These are phyloP conservation scores for Ridgeia piscesae DNA, from an alignment of 1,140 invertebrate species.

Conservation along the genomic window DNA sequence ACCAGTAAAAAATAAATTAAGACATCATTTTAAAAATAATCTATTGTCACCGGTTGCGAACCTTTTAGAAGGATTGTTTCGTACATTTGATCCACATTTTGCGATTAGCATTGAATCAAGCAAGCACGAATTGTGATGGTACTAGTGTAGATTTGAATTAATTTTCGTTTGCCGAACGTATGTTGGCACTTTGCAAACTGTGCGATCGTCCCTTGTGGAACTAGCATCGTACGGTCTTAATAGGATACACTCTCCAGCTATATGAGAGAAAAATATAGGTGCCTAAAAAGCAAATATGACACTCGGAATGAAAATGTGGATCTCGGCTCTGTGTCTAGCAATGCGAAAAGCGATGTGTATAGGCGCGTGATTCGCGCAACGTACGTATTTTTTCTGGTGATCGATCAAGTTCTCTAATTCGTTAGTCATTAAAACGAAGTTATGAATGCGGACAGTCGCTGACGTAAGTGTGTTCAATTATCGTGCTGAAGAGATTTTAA, in stretches of 20 bases:
- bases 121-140: too few relatives aligned
- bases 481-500: background rate
- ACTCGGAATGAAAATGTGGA: background rate
- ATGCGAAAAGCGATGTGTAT: background rate
- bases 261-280: background rate
- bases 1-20: too few relatives aligned
- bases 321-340: background rate
- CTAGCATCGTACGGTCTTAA: background rate
- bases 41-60: too few relatives aligned
- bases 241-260: background rate
- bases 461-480: background rate
- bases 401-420: background rate
- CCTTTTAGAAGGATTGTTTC: too few relatives aligned
- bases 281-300: background rate
- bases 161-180: too few relatives aligned
- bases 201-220: background rate
- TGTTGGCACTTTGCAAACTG: too few relatives aligned
- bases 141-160: too few relatives aligned
- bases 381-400: background rate
- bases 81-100: too few relatives aligned
- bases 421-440: background rate
- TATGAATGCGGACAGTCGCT: background rate
- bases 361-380: conserved; percentile 4
- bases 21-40: too few relatives aligned
- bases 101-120: too few relatives aligned